phyloP scores from a whole-genome alignment of 2,113 vertebrate genomes.

The Rhinoptilus africanus region DNA sequence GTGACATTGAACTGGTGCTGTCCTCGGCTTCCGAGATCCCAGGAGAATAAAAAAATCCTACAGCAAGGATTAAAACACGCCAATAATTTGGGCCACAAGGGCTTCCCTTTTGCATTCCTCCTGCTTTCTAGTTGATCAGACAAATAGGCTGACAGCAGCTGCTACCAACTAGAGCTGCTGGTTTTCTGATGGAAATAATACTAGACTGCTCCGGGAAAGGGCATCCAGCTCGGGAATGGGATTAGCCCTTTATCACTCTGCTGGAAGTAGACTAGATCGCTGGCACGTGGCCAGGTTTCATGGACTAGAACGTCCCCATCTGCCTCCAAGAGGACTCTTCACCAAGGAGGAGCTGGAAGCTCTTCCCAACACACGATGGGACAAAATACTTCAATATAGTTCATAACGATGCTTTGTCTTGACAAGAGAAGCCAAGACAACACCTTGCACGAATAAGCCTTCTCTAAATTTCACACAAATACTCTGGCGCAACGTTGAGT shows the following conservation, averaged over 20 bases:
- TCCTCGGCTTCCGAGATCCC: not conserved
- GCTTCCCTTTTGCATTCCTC: not conserved
- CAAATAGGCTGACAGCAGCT: not conserved
- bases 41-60: not conserved
- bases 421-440: not conserved
- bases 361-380: accelerated
- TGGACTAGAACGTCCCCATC: not conserved
- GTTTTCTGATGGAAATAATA: not conserved
- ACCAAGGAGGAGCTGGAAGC: not conserved
- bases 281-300: accelerated
- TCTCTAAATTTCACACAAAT: not conserved
- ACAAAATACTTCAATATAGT: not conserved
- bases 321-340: not conserved
- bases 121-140: not conserved
- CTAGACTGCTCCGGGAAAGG: not conserved
- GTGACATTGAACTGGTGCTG: accelerated
- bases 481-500: accelerated
- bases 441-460: accelerated
- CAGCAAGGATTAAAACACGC: not conserved
- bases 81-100: too few species aligned
- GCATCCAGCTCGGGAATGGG: not conserved
- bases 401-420: accelerated
- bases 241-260: not conserved
- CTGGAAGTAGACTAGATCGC: not conserved
- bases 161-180: not conserved